phyloP scores from a whole-genome alignment of 2,113 vertebrate species.

The Morone chrysops region DNA sequence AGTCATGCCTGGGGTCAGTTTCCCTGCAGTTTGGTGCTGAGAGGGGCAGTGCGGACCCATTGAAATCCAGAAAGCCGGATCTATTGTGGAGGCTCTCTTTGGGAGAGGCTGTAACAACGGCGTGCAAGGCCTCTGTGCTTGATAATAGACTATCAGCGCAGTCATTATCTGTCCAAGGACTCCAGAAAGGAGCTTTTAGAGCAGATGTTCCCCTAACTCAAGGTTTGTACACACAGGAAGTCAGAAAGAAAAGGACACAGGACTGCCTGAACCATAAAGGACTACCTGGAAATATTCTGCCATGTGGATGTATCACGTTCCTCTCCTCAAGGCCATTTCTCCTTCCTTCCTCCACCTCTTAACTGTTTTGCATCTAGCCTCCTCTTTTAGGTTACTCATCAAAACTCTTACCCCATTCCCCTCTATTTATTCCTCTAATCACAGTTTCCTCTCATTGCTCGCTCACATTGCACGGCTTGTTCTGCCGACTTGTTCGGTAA shows the following conservation, averaged over 20 bases:
- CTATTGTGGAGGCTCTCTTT: conserved; percentile 58
- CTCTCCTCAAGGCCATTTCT: conserved; percentile 26
- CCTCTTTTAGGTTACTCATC: conserved; percentile 42
- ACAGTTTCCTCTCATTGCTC: conserved; percentile 62
- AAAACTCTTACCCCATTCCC: conserved; percentile 23
- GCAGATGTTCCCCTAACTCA: conserved; percentile 67
- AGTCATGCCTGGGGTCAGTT: conserved; percentile 56
- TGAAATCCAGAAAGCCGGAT: conserved; percentile 53
- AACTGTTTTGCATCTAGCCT: neutral
- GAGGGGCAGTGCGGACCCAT: conserved; percentile 4
- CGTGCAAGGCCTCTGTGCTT: conserved; percentile 48
- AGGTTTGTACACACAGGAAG: conserved; percentile 58
- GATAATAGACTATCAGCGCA: conserved; percentile 67
- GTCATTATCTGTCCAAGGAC: conserved; percentile 75
- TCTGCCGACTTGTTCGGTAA: conserved; percentile 68
- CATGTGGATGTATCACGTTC: neutral
- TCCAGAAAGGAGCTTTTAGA: conserved; percentile 61
- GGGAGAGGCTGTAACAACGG: conserved; percentile 53
- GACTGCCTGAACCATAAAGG: conserved; percentile 36
- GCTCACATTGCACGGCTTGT: conserved; percentile 43
- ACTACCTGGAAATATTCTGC: conserved; percentile 37
- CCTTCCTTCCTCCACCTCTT: conserved; percentile 17
- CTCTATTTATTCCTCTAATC: conserved; percentile 56
- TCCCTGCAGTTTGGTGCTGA: conserved; percentile 34
- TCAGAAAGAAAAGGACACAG: conserved; percentile 32